Percentiles rank a stretch among this genome's conserved stretches.
These are phyloP conservation scores for Ciconia boyciana DNA, from an alignment of 2,113 vertebrate species.

Conservation along the genomic window DNA sequence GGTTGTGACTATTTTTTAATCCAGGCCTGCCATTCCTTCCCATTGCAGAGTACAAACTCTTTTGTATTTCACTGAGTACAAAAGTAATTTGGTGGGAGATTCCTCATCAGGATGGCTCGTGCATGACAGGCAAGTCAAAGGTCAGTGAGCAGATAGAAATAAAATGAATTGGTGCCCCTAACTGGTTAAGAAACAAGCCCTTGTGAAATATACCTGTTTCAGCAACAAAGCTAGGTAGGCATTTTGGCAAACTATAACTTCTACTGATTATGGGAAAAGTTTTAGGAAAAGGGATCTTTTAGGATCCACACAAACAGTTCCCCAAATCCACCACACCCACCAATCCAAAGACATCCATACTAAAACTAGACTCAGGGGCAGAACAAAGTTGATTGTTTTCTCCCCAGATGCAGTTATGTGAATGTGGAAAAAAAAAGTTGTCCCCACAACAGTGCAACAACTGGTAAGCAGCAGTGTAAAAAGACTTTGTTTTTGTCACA, in stretches of 20 bases:
- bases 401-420: neutral
- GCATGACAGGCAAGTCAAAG: neutral
- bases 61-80: neutral
- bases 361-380: neutral
- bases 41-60: neutral
- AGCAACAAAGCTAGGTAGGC: neutral
- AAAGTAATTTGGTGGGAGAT: neutral
- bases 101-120: neutral
- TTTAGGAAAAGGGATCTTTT: neutral
- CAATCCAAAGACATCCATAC: neutral
- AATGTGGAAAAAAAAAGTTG: neutral
- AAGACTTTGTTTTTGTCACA: neutral
- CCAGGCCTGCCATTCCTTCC: neutral
- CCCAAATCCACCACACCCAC: neutral
- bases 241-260: neutral
- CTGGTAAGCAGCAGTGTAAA: neutral
- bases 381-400: neutral
- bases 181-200: neutral
- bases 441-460: neutral
- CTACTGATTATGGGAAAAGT: neutral
- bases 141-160: neutral
- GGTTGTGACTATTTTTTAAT: neutral
- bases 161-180: rapidly evolving
- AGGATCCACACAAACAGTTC: neutral
- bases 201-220: neutral